Percentiles rank a stretch among this genome's conserved stretches.
Conservation (phyloP, 2,113 vertebrate genomes). For the Formicarius rufipectus region DNA sequence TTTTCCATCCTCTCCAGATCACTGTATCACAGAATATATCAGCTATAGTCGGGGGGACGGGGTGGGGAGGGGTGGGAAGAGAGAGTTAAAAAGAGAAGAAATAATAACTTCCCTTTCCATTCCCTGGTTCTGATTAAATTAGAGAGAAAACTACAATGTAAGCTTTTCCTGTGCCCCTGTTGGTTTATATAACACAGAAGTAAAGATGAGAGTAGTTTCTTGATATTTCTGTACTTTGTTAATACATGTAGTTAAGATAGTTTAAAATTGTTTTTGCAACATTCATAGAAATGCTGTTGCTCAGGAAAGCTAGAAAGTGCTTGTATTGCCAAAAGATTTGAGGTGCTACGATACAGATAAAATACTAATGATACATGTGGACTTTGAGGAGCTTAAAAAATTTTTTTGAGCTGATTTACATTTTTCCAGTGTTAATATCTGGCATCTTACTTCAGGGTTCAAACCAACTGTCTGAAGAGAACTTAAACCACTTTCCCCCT, state of each 20-base stretch:
- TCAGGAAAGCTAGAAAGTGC: neutral
- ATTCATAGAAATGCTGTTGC: neutral
- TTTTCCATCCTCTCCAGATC: neutral
- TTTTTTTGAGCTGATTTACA: neutral
- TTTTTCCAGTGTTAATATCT: conserved; percentile 2
- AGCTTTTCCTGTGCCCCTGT: neutral
- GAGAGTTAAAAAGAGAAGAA: neutral
- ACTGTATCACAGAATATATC: neutral
- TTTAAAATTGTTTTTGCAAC: neutral
- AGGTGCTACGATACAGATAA: neutral
- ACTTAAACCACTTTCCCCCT: neutral
- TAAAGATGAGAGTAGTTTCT: neutral
- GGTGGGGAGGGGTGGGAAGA: no score
- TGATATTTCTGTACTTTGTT: neutral
- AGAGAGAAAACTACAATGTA: neutral
- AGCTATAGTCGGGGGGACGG: no score
- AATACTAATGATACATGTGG: neutral
- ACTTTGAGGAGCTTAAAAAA: neutral
- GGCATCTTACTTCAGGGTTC: neutral
- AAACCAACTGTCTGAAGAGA: neutral
- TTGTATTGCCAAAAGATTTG: neutral
- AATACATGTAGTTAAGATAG: neutral
- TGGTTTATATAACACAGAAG: neutral
- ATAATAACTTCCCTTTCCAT: neutral
- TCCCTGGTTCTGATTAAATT: neutral